Conservation (phyloP, 2,888 invertebrate species). For the Leptarthrus brevirostris region DNA sequence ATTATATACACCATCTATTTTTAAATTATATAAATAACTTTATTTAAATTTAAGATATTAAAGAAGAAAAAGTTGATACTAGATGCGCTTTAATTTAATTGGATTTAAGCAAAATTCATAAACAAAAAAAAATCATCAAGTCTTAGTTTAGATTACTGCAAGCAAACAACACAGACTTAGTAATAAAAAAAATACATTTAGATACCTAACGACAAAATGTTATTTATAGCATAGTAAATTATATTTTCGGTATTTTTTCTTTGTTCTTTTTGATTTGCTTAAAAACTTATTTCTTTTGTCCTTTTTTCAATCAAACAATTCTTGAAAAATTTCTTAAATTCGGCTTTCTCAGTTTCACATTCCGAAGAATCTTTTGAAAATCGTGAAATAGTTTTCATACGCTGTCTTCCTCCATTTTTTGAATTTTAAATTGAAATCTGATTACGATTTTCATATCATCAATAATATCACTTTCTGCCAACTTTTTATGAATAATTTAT, state of each 20-base stretch:
- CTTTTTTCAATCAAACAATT: too few relatives aligned
- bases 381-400: too few relatives aligned
- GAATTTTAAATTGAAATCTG: too few relatives aligned
- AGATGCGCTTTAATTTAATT: conserved; percentile 43
- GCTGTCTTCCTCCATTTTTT: too few relatives aligned
- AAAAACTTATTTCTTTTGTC: too few relatives aligned
- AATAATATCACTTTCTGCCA: too few relatives aligned
- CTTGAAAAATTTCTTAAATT: too few relatives aligned
- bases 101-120: conserved; percentile 15
- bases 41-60: conserved; percentile 28
- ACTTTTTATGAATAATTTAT: too few relatives aligned
- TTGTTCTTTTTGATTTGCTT: not conserved
- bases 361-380: too few relatives aligned
- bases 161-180: not conserved
- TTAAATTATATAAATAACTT: conserved; percentile 20
- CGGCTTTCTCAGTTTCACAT: too few relatives aligned
- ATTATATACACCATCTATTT: conserved; percentile 14
- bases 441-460: too few relatives aligned
- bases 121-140: conserved; percentile 4
- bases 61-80: conserved; percentile 25
- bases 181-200: conserved; percentile 3
- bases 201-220: not conserved
- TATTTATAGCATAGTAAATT: conserved; percentile 16
- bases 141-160: conserved; percentile 9
- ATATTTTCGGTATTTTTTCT: not conserved